Evolutionary conservation across 2,888 invertebrate genomes (phyloP).

Genomic region (Pyrochroa serraticornis): DNA sequence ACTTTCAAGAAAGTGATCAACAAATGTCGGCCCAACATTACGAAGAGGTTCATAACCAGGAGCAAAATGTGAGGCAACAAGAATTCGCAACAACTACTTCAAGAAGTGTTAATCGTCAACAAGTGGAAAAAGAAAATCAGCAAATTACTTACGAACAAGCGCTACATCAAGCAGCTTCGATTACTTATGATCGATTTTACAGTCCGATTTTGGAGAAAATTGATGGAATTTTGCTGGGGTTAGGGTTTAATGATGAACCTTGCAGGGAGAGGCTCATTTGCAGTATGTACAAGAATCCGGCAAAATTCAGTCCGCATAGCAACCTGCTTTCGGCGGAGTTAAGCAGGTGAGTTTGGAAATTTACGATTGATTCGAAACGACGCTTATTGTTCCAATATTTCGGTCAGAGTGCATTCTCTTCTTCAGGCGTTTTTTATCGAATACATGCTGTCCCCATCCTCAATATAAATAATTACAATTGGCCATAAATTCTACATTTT

Average conservation of each 20-base stretch:
- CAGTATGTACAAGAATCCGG: conserved; percentile 83
- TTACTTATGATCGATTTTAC: conserved; percentile 70
- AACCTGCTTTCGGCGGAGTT: conserved; percentile 86
- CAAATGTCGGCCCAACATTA: no score
- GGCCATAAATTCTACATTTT: no score
- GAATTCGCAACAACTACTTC: conserved; percentile 17
- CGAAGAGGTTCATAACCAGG: background rate
- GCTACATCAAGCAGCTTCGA: conserved; percentile 51
- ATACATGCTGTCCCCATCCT: background rate
- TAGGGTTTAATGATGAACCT: conserved; percentile 72
- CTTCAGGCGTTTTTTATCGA: background rate
- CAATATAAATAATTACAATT: no score
- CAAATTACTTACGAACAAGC: conserved; percentile 57
- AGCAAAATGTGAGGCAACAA: conserved; percentile 22
- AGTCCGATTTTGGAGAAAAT: conserved; percentile 79
- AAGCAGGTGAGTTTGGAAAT: conserved; percentile 73
- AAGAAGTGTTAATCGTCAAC: conserved; percentile 21
- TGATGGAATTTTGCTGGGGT: conserved; percentile 72
- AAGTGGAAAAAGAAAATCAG: conserved; percentile 47
- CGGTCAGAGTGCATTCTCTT: conserved; percentile 3
- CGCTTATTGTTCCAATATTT: background rate
- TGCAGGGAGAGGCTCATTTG: conserved; percentile 83
- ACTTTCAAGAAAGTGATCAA: no score
- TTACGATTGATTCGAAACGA: background rate
- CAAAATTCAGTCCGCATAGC: conserved; percentile 82